These are phyloP conservation scores for Calliphora vomitoria DNA, from an alignment of 2,888 invertebrate species.

Conservation along the genomic window DNA sequence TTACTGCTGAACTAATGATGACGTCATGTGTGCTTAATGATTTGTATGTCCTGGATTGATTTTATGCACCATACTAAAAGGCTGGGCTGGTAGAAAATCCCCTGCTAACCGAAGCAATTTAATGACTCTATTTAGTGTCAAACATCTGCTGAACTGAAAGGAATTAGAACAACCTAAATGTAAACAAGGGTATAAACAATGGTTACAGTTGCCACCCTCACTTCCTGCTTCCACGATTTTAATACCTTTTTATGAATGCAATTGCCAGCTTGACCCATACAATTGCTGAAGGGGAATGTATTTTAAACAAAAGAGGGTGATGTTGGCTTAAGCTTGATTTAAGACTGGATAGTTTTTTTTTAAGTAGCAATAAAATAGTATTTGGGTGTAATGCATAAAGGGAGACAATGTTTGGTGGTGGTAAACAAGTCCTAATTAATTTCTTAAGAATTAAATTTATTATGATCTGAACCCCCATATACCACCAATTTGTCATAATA, in stretches of 20 bases:
- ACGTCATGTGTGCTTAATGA: constrained; percentile 43
- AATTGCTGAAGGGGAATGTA: neutral
- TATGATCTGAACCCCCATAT: no score
- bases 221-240: constrained; percentile 13
- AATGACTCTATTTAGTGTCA: constrained; percentile 28
- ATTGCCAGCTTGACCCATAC: neutral
- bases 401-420: neutral
- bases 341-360: neutral
- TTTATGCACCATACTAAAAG: neutral
- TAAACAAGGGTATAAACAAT: constrained; percentile 19
- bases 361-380: neutral
- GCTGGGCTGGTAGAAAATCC: neutral
- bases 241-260: constrained; percentile 16
- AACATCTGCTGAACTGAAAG: constrained; percentile 31
- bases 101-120: constrained; percentile 2
- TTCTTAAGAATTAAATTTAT: no score
- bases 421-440: neutral
- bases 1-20: neutral
- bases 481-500: no score
- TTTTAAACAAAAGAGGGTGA: neutral
- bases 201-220: neutral
- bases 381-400: neutral
- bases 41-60: constrained; percentile 8
- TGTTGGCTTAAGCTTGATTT: neutral
- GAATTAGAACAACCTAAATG: neutral